These are phyloP conservation scores for Congeria kusceri DNA, from an alignment of 2,888 invertebrate species.

Conservation along the genomic window DNA sequence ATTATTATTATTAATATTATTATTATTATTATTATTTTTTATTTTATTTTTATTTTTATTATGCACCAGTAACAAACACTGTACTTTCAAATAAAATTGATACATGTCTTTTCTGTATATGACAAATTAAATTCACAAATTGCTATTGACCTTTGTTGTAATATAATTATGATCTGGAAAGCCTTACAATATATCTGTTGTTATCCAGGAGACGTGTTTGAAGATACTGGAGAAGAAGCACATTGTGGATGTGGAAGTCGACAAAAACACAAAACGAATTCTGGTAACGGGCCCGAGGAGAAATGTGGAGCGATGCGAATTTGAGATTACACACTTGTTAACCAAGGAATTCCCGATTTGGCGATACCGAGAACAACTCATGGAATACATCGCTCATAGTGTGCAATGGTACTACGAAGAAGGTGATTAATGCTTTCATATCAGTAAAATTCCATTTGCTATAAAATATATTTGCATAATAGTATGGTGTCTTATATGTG, in stretches of 20 bases:
- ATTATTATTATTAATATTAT: no score
- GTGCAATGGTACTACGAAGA: constrained; percentile 5
- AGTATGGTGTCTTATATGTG: no score
- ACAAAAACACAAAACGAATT: constrained; percentile 1
- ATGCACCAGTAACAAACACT: no score
- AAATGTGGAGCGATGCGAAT: background rate
- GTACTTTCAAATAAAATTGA: no score
- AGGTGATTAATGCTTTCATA: background rate
- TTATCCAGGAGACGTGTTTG: constrained; percentile 3
- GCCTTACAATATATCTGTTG: background rate
- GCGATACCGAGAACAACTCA: background rate
- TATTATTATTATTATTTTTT: no score
- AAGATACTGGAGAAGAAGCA: constrained; percentile 5
- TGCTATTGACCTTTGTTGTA: no score
- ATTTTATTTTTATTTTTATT: no score
- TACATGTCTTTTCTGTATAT: no score
- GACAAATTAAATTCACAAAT: no score
- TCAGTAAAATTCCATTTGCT: no score
- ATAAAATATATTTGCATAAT: no score
- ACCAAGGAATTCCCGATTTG: background rate
- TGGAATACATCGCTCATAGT: background rate
- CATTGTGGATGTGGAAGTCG: background rate
- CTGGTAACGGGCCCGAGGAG: background rate
- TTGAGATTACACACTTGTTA: background rate
- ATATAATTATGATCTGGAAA: background rate